Evolutionary conservation across 2,888 invertebrate genomes (phyloP), one percentile per base, ranked within the genome.

Genomic region (Sarcophaga subvicina): DNA sequence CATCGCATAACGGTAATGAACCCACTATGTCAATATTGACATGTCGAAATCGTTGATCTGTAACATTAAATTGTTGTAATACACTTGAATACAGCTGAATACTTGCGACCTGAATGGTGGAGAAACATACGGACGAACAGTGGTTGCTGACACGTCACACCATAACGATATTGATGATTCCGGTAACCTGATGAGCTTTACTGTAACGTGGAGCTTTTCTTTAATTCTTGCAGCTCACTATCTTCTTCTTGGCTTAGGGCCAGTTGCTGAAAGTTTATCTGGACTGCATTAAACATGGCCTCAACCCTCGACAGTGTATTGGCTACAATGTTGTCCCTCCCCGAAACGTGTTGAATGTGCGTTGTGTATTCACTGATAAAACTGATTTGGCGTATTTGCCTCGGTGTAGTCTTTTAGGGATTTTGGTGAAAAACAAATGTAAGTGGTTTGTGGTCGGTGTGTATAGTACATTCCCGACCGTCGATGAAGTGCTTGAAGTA

Each of bases 41-140:
- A 76, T 76, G 49, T 4, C 17, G 49, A 88, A 94, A 88, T 25
- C 88, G 77, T 25, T 85, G 76, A 3, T 69, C 37, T 4, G 84
- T 76, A 1, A 60, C 60, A 20, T 64, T 59, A 22, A 78, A 82
- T 5, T 49, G 20, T 22, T 69, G 17, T 5, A 72, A 59, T 14
- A 66, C 27, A 47, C 66, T 47, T 76, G 75, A 10, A 76, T 54
- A 2, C 60, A 71, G 11, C 60, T 27, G 45, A 80, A 37, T 14
- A 59, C 64, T 4, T 49, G 25, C 20, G n/a, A n/a, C 54, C 22
- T 4, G 11, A 37, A 66, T 5, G 14, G 22, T 1, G 0, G 20
- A n/a, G 66, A 27, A 4, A 80, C 72, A 59, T 66, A 84, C 12
- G 81, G 88, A 17, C 88, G 69, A 11, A 79, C 64, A 11, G 20